phyloP scores from a whole-genome alignment of 2,888 invertebrate genomes.

The Drosophila histrio region DNA sequence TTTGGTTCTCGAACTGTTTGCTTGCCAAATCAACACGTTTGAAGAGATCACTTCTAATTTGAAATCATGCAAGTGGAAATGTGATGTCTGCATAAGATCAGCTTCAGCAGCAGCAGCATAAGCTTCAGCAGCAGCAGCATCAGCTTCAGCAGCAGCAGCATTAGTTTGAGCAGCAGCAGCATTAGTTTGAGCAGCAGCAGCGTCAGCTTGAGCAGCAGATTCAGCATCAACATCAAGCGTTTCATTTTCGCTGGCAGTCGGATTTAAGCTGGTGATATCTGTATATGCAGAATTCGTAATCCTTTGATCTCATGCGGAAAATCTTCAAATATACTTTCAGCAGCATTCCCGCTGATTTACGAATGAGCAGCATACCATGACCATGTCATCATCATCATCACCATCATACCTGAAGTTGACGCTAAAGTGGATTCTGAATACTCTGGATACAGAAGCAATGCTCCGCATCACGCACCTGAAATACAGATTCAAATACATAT shows the following conservation, averaged over 20 bases:
- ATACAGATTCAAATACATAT: slow-evolving; percentile 36
- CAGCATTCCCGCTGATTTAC: slow-evolving; percentile 26
- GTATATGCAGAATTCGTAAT: slow-evolving; percentile 48
- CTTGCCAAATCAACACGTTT: background rate
- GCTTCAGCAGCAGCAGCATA: slow-evolving; percentile 1
- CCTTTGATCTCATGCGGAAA: slow-evolving; percentile 74
- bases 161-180: slow-evolving; percentile 2
- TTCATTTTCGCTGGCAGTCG: background rate
- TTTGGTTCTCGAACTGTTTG: slow-evolving; percentile 3
- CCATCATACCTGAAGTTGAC: slow-evolving; percentile 65
- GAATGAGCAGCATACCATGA: slow-evolving; percentile 56
- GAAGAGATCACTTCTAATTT: slow-evolving; percentile 48
- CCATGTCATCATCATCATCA: slow-evolving; percentile 71
- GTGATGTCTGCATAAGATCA: slow-evolving; percentile 44
- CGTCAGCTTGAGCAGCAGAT: slow-evolving; percentile 3
- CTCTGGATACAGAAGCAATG: slow-evolving; percentile 56
- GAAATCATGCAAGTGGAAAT: slow-evolving; percentile 67
- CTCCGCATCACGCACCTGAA: slow-evolving; percentile 41
- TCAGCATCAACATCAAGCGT: background rate
- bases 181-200: slow-evolving; percentile 5
- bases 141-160: slow-evolving; percentile 1
- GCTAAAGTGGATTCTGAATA: slow-evolving; percentile 62
- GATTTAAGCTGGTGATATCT: slow-evolving; percentile 14
- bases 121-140: slow-evolving; percentile 8
- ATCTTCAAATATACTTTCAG: slow-evolving; percentile 29